phyloP scores from a whole-genome alignment of 2,113 vertebrate species.

The Clarias batrachus region DNA sequence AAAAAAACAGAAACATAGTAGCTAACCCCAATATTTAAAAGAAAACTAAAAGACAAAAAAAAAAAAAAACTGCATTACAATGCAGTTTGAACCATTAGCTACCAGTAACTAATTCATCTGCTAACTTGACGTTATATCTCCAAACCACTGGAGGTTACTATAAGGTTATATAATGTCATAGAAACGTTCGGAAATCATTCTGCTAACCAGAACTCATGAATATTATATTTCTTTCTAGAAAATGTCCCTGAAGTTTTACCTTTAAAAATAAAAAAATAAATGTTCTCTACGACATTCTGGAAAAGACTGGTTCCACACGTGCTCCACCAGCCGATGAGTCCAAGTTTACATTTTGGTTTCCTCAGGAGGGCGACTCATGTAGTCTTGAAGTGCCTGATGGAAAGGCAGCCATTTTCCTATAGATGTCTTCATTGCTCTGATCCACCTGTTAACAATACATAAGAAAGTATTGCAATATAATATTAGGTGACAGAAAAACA shows the following conservation, averaged over 20 bases:
- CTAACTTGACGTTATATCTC: neutral
- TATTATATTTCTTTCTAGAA: neutral
- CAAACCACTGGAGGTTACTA: neutral
- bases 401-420: slow-evolving; percentile 86
- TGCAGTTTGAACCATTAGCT: neutral
- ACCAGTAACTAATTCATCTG: neutral
- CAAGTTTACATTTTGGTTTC: slow-evolving; percentile 82
- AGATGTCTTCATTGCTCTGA: slow-evolving; percentile 80
- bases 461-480: neutral
- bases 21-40: neutral
- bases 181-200: neutral
- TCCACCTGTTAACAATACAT: slow-evolving; percentile 76
- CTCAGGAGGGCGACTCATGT: slow-evolving; percentile 78
- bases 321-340: neutral
- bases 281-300: neutral
- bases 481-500: neutral
- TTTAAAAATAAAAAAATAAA: neutral
- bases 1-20: neutral
- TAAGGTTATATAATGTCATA: neutral
- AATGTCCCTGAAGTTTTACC: neutral
- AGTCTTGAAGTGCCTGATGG: slow-evolving; percentile 83
- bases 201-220: neutral
- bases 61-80: neutral
- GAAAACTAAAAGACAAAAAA: neutral
- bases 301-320: neutral